Conservation (phyloP, 2,113 vertebrate genomes). For the Pteruthius melanotis region DNA sequence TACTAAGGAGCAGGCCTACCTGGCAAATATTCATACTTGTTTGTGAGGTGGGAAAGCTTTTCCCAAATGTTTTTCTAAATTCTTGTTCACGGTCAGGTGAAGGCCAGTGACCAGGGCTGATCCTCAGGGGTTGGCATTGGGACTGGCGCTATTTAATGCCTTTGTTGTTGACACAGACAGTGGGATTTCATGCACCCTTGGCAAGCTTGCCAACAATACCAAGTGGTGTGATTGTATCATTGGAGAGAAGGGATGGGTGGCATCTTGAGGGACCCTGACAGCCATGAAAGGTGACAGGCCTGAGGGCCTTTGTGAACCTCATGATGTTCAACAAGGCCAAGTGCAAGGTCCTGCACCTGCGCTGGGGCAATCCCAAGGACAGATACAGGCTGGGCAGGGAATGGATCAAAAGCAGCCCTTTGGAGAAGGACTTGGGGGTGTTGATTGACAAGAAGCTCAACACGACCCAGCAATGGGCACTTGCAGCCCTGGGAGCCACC, state of each 20-base stretch:
- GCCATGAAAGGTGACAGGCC: not conserved
- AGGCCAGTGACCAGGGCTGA: not conserved
- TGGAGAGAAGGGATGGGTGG: not conserved
- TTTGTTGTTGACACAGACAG: not conserved
- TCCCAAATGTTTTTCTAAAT: not conserved
- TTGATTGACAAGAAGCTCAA: not conserved
- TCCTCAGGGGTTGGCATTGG: not conserved
- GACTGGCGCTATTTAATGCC: rapidly evolving
- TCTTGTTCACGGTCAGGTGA: not conserved
- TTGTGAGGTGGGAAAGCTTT: not conserved
- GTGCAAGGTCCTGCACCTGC: not conserved
- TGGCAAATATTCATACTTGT: not conserved
- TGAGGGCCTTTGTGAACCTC: not conserved
- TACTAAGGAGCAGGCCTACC: not conserved
- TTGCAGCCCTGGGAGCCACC: not conserved
- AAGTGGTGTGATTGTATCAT: not conserved
- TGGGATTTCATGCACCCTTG: not conserved
- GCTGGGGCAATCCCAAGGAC: not conserved
- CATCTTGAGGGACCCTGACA: not conserved
- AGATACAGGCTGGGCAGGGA: not conserved
- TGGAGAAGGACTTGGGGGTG: not conserved
- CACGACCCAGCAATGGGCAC: not conserved
- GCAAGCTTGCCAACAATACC: too few species aligned
- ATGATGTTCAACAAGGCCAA: not conserved
- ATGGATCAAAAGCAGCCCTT: not conserved